Evolutionary conservation across 30 jellyfish, hydroid and myxozoan genomes (phyloP).

Genomic region (Hydractinia echinata): DNA sequence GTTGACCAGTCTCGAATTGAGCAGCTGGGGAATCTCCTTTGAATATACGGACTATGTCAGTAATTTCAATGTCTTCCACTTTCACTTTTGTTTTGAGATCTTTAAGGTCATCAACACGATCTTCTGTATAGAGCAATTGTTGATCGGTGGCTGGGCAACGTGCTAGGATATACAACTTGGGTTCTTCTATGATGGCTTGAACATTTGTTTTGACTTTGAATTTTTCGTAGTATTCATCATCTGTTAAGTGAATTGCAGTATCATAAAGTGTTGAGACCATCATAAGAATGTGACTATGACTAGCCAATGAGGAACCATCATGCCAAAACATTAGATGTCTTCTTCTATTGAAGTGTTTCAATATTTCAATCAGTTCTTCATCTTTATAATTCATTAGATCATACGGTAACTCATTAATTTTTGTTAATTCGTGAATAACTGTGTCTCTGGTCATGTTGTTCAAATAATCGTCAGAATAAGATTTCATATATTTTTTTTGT

Average conservation of each 20-base stretch:
- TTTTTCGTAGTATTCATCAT: constrained; percentile 18
- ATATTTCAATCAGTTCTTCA: neutral
- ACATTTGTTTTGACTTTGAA: neutral
- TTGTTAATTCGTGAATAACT: neutral
- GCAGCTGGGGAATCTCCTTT: constrained; percentile 29
- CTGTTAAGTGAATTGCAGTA: neutral
- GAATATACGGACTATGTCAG: neutral
- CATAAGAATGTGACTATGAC: constrained; percentile 19
- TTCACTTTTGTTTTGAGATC: neutral
- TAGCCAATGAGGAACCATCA: constrained; percentile 25
- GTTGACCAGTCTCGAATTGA: constrained; percentile 24
- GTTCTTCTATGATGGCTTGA: neutral
- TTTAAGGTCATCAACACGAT: neutral
- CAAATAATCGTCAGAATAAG: neutral
- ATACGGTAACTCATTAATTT: constrained; percentile 1
- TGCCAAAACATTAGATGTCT: constrained; percentile 23
- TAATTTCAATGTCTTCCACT: neutral
- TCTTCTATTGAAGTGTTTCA: neutral
- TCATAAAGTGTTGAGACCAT: constrained; percentile 1
- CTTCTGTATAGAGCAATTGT: neutral
- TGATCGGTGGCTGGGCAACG: constrained; percentile 8
- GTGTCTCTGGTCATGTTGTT: neutral
- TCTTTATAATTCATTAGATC: neutral
- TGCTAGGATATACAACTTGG: constrained; percentile 1
- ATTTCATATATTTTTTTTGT: neutral